These are phyloP conservation scores for Dichetophora obliterata DNA, from an alignment of 2,888 invertebrate species.

Conservation along the genomic window DNA sequence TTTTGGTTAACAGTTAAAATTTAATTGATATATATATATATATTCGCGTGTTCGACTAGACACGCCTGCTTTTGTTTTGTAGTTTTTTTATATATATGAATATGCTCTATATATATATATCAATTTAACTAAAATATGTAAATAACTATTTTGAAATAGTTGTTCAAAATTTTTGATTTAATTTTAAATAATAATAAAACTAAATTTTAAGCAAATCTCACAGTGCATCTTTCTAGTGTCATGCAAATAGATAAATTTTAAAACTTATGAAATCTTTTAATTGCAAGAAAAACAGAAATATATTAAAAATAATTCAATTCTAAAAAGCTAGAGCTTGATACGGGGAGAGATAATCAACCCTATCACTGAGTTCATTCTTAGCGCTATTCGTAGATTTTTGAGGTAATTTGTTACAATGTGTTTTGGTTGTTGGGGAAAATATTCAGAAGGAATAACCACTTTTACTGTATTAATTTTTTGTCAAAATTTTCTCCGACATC, in stretches of 20 bases:
- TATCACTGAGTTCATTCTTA: no score
- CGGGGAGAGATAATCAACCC: no score
- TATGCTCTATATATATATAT: conserved; percentile 5
- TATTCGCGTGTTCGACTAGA: conserved; percentile 22
- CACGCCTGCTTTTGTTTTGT: conserved; percentile 5
- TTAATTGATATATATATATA: background rate
- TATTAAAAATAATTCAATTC: background rate
- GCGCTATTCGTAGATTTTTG: no score
- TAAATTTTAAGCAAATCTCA: conserved; percentile 26
- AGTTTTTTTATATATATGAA: no score
- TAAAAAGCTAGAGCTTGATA: no score
- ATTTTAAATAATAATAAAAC: conserved; percentile 35
- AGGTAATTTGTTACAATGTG: no score
- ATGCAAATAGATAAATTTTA: no score
- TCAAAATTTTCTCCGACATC: no score
- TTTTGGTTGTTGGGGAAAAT: no score
- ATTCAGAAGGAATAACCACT: no score
- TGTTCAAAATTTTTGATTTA: conserved; percentile 26
- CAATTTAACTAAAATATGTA: conserved; percentile 19
- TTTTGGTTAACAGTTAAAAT: conserved; percentile 34
- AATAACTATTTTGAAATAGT: conserved; percentile 33
- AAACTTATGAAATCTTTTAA: background rate
- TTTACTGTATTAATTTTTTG: no score
- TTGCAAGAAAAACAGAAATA: background rate
- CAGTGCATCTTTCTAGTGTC: background rate